phyloP scores from a whole-genome alignment of 2,113 vertebrate genomes.

The Dendropsophus ebraccatus region DNA sequence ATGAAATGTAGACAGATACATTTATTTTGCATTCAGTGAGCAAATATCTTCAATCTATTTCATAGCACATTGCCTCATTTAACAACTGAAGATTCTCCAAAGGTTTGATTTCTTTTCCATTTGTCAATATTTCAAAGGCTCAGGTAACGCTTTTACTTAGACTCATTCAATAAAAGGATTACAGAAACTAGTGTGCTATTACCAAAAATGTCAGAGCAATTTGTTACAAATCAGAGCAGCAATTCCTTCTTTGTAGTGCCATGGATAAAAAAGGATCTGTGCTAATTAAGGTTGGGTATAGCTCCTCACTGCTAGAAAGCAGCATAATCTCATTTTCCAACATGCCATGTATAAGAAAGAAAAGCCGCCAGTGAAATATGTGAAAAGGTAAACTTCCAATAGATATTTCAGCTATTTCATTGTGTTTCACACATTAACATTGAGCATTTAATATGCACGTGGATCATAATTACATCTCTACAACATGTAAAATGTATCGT shows the following conservation, averaged over 20 bases:
- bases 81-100: conserved; percentile 52
- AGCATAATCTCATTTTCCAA: conserved; percentile 15
- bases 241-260: conserved; percentile 49
- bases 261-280: conserved; percentile 47
- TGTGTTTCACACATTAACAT: neutral
- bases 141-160: conserved; percentile 52
- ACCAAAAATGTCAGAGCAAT: conserved; percentile 55
- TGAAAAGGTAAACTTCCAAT: neutral
- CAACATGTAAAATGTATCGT: neutral
- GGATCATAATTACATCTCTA: neutral
- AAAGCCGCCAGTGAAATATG: neutral
- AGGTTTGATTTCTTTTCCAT: conserved; percentile 55
- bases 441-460: neutral
- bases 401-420: neutral
- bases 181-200: conserved; percentile 54
- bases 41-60: conserved; percentile 56
- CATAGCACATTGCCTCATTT: conserved; percentile 54
- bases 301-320: conserved; percentile 6
- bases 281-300: conserved; percentile 51
- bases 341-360: neutral
- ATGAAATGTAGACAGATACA: conserved; percentile 16
- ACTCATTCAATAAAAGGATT: conserved; percentile 56
- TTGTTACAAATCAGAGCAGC: conserved; percentile 51
- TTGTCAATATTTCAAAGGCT: conserved; percentile 57
- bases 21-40: conserved; percentile 49